Percentiles rank a stretch among this genome's conserved stretches.
These are phyloP conservation scores for Cryptocheilus praepositus DNA, from an alignment of 2,888 invertebrate genomes.

Conservation along the genomic window DNA sequence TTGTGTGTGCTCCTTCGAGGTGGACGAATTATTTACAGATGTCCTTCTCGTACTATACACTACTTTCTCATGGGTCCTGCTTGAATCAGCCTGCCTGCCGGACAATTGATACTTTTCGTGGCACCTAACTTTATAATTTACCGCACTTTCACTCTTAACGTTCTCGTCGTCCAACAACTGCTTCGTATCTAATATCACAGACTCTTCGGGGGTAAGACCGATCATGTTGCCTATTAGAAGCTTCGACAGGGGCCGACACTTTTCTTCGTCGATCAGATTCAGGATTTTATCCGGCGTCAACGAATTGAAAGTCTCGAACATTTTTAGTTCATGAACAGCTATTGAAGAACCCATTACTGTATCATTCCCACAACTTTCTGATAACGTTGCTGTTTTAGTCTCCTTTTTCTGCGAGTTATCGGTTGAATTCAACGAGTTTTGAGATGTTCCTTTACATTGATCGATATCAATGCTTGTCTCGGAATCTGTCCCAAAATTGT, in stretches of 20 bases:
- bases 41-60: neutral
- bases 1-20: neutral
- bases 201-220: slow-evolving; percentile 62
- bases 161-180: too few species aligned
- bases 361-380: neutral
- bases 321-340: slow-evolving; percentile 19
- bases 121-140: slow-evolving; percentile 33
- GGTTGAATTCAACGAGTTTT: neutral
- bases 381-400: neutral
- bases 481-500: neutral
- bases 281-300: slow-evolving; percentile 67
- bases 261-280: slow-evolving; percentile 64
- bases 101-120: slow-evolving; percentile 19
- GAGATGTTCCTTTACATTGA: neutral
- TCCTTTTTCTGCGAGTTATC: neutral
- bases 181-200: slow-evolving; percentile 20
- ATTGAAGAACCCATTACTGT: neutral
- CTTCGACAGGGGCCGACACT: slow-evolving; percentile 66
- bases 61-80: neutral
- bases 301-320: slow-evolving; percentile 50
- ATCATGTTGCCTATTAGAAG: slow-evolving; percentile 69
- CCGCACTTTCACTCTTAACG: neutral
- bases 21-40: neutral
- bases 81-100: neutral
- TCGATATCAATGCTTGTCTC: neutral